Percentiles rank a stretch among this genome's conserved stretches.
phyloP scores from a whole-genome alignment of 1,140 invertebrate species.

The Pantala flavescens region DNA sequence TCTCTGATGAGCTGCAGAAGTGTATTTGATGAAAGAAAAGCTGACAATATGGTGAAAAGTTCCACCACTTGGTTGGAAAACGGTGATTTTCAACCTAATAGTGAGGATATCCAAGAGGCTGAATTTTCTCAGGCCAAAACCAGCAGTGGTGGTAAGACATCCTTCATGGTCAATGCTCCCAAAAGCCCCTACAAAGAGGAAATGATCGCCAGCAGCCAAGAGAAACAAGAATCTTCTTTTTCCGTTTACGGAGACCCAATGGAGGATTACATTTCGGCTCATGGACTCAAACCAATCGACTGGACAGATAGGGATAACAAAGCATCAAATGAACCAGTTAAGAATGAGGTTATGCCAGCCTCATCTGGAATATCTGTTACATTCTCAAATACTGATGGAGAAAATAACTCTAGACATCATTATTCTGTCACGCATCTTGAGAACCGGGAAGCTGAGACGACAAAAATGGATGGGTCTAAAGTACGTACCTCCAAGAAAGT shows the following conservation, averaged over 20 bases:
- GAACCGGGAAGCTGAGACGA: not conserved
- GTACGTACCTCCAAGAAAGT: conserved; percentile 49
- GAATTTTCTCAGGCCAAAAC: not conserved
- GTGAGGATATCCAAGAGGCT: not conserved
- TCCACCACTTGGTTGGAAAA: not conserved
- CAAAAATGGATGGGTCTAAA: not conserved
- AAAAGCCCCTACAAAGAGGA: not conserved
- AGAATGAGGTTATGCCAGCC: not conserved
- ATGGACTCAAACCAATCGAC: not conserved
- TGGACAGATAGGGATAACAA: not conserved
- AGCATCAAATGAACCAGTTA: not conserved
- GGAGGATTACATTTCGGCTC: not conserved
- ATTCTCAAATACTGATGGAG: not conserved
- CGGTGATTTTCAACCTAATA: not conserved
- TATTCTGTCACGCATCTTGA: not conserved
- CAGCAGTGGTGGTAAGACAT: not conserved
- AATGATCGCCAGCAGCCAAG: not conserved
- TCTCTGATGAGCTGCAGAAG: not conserved
- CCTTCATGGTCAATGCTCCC: not conserved
- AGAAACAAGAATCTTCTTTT: too few relatives aligned
- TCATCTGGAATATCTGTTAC: not conserved
- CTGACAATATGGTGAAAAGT: not conserved
- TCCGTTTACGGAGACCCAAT: not conserved
- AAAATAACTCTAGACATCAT: not conserved
- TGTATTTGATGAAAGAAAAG: too few relatives aligned